Percentiles rank a stretch among this genome's conserved stretches.
These are phyloP conservation scores for Andrena hattorfiana DNA, from an alignment of 2,888 invertebrate species.

Conservation along the genomic window DNA sequence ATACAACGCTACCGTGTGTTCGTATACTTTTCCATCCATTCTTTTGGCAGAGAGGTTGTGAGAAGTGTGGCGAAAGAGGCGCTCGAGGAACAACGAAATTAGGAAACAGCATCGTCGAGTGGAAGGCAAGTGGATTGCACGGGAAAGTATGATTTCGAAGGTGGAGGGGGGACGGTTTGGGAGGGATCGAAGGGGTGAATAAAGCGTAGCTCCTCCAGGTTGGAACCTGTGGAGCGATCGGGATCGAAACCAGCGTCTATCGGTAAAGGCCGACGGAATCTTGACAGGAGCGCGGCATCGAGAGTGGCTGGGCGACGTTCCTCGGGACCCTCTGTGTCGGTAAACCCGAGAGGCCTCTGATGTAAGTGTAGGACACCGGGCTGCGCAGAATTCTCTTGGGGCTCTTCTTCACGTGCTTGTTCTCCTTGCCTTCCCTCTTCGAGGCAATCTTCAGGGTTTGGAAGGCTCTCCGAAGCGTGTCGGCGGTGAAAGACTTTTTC, in stretches of 20 bases:
- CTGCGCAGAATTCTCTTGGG: slow-evolving; percentile 92
- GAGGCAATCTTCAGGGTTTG: slow-evolving; percentile 89
- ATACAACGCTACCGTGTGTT: not conserved
- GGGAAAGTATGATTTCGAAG: not conserved
- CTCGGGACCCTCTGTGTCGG: slow-evolving; percentile 93
- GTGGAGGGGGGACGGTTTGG: too few relatives aligned
- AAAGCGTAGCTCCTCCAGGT: too few relatives aligned
- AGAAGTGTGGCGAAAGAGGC: too few relatives aligned
- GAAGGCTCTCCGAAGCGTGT: slow-evolving; percentile 90
- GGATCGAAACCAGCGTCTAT: slow-evolving; percentile 46
- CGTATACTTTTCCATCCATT: slow-evolving; percentile 32
- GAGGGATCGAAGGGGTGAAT: too few relatives aligned
- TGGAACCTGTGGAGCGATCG: not conserved
- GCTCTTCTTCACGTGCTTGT: slow-evolving; percentile 82
- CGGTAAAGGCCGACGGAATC: slow-evolving; percentile 74
- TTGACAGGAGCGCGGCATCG: slow-evolving; percentile 71
- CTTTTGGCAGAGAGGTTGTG: slow-evolving; percentile 26
- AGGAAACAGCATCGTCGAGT: not conserved
- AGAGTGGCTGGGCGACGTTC: slow-evolving; percentile 79
- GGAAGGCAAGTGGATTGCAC: not conserved
- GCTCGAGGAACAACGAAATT: not conserved
- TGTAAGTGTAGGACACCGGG: slow-evolving; percentile 92
- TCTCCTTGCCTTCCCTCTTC: slow-evolving; percentile 85
- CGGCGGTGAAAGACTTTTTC: slow-evolving; percentile 87
- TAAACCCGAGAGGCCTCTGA: slow-evolving; percentile 92